A percentile compares a stretch with the other conserved stretches of the same genome.
phyloP scores from a whole-genome alignment of 2,888 invertebrate species.

The Papilio demoleus region DNA sequence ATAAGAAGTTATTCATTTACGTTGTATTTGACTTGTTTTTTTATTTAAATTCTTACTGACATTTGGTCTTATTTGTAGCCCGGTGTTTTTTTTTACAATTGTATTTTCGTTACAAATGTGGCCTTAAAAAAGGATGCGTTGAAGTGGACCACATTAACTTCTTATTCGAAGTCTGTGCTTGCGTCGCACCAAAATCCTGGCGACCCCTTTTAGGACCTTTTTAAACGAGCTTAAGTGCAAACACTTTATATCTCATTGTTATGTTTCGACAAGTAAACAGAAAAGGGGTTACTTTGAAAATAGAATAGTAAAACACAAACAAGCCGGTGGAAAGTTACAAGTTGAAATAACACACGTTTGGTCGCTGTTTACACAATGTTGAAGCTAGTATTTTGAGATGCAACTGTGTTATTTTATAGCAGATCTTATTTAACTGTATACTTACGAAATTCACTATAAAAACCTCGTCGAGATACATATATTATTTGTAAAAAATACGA shows the following conservation, averaged over 20 bases:
- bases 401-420: background rate
- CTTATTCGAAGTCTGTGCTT: constrained; percentile 2
- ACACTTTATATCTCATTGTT: constrained; percentile 32
- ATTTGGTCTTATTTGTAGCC: no score
- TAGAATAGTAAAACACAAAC: constrained; percentile 20
- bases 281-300: constrained; percentile 32
- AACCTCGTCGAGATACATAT: background rate
- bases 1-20: no score
- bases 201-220: constrained; percentile 23
- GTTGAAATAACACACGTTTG: constrained; percentile 26
- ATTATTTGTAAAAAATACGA: no score
- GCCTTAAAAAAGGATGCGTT: constrained; percentile 15
- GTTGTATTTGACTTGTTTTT: no score
- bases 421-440: background rate
- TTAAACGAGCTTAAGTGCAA: constrained; percentile 35
- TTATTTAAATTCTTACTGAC: no score
- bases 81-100: constrained; percentile 12
- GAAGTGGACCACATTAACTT: constrained; percentile 30
- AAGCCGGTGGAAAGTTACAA: constrained; percentile 12
- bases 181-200: constrained; percentile 5
- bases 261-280: constrained; percentile 32
- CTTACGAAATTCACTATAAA: background rate
- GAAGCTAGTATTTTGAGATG: background rate
- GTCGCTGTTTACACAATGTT: constrained; percentile 3
- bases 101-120: constrained; percentile 14